These are phyloP conservation scores for Pecten maximus DNA, from an alignment of 2,888 invertebrate genomes.

Conservation along the genomic window DNA sequence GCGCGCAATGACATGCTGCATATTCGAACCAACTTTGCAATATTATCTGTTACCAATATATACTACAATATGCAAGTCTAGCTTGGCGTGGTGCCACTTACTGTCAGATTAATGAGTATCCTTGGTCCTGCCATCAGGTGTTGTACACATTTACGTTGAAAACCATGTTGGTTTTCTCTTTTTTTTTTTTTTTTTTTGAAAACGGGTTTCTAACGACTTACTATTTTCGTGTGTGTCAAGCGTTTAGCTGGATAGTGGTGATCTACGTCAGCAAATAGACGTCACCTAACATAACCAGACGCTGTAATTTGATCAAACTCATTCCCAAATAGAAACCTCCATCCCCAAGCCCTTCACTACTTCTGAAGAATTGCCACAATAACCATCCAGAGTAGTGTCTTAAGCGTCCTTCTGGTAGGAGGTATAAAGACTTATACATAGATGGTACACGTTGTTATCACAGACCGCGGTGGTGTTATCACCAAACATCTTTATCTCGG, in stretches of 20 bases:
- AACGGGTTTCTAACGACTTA: background rate
- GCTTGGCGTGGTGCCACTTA: too few species aligned
- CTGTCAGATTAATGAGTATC: too few species aligned
- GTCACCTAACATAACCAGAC: background rate
- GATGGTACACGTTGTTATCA: background rate
- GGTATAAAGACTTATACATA: background rate
- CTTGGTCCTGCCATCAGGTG: too few species aligned
- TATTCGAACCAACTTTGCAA: too few species aligned
- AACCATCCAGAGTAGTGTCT: background rate
- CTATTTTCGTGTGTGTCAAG: background rate
- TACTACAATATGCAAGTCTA: too few species aligned
- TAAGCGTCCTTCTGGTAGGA: background rate
- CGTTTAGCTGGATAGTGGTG: background rate
- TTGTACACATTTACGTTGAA: too few species aligned
- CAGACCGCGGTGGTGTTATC: background rate
- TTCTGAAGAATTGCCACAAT: background rate
- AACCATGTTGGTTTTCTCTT: too few species aligned
- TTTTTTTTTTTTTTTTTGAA: background rate
- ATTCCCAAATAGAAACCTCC: background rate
- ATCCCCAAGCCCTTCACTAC: background rate
- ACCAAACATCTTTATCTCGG: background rate
- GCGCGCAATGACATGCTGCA: too few species aligned
- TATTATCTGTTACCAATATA: too few species aligned
- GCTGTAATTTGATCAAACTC: background rate
- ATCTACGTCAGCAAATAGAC: background rate